Evolutionary conservation across 2,113 vertebrate species (phyloP), one percentile per base, ranked within the genome.

Genomic region (Embiotoca jacksoni): DNA sequence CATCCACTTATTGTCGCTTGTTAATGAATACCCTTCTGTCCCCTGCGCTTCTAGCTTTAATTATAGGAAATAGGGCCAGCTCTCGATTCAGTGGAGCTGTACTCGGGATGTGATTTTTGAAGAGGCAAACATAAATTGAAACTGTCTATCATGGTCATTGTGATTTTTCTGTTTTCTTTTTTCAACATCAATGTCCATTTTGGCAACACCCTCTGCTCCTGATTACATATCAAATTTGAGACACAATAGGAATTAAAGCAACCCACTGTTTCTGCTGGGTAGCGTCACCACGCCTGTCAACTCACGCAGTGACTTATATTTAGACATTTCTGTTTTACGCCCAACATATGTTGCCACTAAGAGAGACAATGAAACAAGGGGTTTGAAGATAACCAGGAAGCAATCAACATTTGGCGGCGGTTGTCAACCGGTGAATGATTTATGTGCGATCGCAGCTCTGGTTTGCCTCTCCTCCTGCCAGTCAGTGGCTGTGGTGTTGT

Each of bases 391-490:
- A 92, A 92, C 85, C 81, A 69, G 83, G 85, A 89, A 91, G 89
- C 87, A 90, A 91, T 91, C 89, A 91, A 78, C 81, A 70, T 83
- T 89, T 88, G 81, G 81, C 69, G 57, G 73, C 72, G 16, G 55
- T 78, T 91, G 90, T 92, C 90, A 89, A 70, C 78, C 72, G 3
- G 83, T 75, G 68, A 88, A 90, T 93, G 90, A 92, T 91, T 92
- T 89, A 92, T 91, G 92, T 92, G 83, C 73, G 83, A 86, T 79
- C 41, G 41, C 46, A 7, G 85, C 83, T 68, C 80, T 41, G 60
- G 75, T 89, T 90, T 41, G 84, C 80, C 65, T 75, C 73, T 80
- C 84, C 72, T 83, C 83, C 86, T 76, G 86, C 85, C 89, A 84
- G 77, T 90, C 89, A 85, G 81, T 4, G 65, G 71, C 75, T 53